Conservation (phyloP, 1,140 invertebrate species). For the Caenorhabditis remanei region DNA sequence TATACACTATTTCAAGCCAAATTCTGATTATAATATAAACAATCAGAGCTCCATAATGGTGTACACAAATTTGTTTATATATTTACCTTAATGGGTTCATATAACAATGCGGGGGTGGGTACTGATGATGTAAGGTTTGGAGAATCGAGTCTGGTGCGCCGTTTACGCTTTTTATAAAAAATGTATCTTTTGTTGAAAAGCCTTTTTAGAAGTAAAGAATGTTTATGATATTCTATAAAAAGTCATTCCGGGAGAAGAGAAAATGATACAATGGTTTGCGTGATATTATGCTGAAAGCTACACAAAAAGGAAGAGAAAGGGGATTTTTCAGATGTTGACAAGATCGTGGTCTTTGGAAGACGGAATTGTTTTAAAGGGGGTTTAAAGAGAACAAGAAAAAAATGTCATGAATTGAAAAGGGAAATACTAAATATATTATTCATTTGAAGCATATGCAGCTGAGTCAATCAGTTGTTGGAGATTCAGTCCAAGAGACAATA, state of each 20-base stretch:
- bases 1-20: too few species aligned
- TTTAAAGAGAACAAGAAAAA: constrained; percentile 44
- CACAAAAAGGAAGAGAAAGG: neutral
- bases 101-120: neutral
- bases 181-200: too few species aligned
- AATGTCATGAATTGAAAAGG: constrained; percentile 1
- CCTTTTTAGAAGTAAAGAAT: neutral
- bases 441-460: constrained; percentile 20
- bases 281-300: constrained; percentile 4
- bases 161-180: too few species aligned
- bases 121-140: too few species aligned
- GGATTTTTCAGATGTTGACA: constrained; percentile 44
- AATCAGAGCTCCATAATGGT: neutral
- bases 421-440: constrained; percentile 47
- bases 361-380: constrained; percentile 38
- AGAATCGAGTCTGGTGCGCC: too few species aligned
- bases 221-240: neutral
- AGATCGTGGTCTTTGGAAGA: constrained; percentile 55
- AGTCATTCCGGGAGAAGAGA: constrained; percentile 34
- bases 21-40: neutral
- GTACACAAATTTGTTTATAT: neutral
- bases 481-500: neutral
- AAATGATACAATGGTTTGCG: neutral
- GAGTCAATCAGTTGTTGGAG: constrained; percentile 34
- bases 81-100: constrained; percentile 15